A percentile compares a stretch with the other conserved stretches of the same genome.
phyloP scores from a whole-genome alignment of 2,888 invertebrate genomes.

The Hedychridium roseum region DNA sequence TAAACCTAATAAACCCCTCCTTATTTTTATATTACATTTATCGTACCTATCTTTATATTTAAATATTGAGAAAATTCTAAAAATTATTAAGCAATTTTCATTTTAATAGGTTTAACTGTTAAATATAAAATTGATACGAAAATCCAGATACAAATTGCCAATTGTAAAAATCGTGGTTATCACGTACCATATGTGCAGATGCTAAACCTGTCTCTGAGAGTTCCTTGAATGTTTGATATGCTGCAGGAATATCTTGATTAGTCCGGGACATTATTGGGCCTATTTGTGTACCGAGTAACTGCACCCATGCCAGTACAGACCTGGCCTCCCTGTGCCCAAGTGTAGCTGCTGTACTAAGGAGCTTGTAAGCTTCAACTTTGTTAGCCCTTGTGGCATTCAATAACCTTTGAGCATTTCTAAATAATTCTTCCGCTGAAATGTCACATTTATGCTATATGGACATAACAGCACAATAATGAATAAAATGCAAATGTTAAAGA shows the following conservation, averaged over 20 bases:
- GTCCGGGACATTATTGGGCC: constrained; percentile 40
- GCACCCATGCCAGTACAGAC: constrained; percentile 88
- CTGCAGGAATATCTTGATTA: constrained; percentile 78
- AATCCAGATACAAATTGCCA: too few species aligned
- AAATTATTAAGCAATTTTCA: too few species aligned
- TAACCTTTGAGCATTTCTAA: constrained; percentile 74
- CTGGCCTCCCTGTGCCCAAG: constrained; percentile 83
- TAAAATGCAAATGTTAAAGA: too few species aligned
- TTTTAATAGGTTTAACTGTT: too few species aligned
- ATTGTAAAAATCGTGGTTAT: too few species aligned
- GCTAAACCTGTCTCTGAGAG: constrained; percentile 81
- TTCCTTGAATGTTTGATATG: constrained; percentile 78
- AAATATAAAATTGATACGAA: too few species aligned
- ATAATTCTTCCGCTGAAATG: constrained; percentile 78
- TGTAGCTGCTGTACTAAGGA: constrained; percentile 81
- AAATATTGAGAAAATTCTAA: neutral
- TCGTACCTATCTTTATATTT: neutral
- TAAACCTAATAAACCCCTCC: too few species aligned
- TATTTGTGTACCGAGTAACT: constrained; percentile 83
- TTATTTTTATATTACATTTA: neutral
- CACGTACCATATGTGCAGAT: constrained; percentile 84
- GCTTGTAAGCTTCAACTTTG: constrained; percentile 76
- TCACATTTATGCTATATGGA: too few species aligned
- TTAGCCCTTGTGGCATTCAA: constrained; percentile 78
- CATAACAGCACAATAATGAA: too few species aligned